Evolutionary conservation across 2,113 vertebrate species (phyloP).

Genomic region (Micronycteris hirsuta): DNA sequence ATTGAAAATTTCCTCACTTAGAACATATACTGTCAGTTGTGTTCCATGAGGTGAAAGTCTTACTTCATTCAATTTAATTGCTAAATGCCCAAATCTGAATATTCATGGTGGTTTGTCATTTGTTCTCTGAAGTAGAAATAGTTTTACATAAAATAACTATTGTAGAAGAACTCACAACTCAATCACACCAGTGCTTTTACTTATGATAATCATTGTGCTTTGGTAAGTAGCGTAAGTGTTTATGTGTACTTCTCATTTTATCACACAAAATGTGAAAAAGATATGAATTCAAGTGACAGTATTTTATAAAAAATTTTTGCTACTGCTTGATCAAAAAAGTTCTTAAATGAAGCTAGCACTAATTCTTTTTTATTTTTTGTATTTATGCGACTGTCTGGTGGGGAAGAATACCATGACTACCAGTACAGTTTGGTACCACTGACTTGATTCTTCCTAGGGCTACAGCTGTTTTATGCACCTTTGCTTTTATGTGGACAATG

Average conservation of each 20-base stretch:
- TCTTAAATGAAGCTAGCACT: neutral
- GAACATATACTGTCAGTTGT: neutral
- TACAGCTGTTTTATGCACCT: neutral
- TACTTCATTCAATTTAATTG: slow-evolving; percentile 15
- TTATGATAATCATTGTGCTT: neutral
- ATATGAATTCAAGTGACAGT: neutral
- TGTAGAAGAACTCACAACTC: neutral
- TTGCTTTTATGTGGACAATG: neutral
- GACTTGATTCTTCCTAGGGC: neutral
- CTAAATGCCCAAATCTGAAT: neutral
- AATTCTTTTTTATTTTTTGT: neutral
- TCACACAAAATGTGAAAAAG: neutral
- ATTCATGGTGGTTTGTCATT: neutral
- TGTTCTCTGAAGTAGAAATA: slow-evolving; percentile 36
- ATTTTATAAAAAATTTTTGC: slow-evolving; percentile 16
- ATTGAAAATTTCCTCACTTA: neutral
- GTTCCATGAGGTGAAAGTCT: neutral
- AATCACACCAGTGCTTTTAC: neutral
- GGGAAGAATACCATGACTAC: neutral
- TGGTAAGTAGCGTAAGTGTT: neutral
- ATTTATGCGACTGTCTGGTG: neutral
- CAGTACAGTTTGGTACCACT: neutral
- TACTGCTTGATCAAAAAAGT: neutral
- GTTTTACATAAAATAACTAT: slow-evolving; percentile 23
- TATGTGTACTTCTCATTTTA: neutral